Percentiles rank a stretch among this genome's conserved stretches.
Evolutionary conservation across 2,888 invertebrate species (phyloP).

Genomic region (Heliconius hortense): DNA sequence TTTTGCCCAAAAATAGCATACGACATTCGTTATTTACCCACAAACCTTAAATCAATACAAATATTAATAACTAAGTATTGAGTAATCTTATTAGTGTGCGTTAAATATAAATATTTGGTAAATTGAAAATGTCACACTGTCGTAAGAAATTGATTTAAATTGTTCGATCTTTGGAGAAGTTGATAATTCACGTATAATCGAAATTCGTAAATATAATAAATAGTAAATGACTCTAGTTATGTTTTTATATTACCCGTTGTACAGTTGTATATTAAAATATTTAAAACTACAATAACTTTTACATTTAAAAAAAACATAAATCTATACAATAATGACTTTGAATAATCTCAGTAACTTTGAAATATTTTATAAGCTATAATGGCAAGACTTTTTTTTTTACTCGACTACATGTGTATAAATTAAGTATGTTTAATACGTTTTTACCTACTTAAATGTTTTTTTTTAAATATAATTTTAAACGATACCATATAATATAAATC

Average conservation of each 20-base stretch:
- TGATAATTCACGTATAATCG: neutral
- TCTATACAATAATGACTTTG: conserved; percentile 7
- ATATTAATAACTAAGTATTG: too few species aligned
- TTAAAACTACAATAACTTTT: neutral
- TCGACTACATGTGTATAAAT: neutral
- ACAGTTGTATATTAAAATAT: neutral
- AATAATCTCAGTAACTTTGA: neutral
- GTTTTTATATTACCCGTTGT: neutral
- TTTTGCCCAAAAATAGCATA: too few species aligned
- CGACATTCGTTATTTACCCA: too few species aligned
- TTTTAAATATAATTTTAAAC: neutral
- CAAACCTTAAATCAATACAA: too few species aligned
- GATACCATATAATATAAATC: neutral
- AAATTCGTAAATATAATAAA: neutral
- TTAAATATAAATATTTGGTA: neutral
- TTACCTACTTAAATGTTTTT: neutral
- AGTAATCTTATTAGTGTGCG: neutral
- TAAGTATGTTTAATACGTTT: neutral
- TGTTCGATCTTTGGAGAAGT: neutral
- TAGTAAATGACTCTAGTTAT: neutral
- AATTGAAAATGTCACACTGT: neutral
- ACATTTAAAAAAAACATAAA: neutral
- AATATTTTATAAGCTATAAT: neutral
- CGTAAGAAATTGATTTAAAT: neutral
- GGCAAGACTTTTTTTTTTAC: neutral